Conservation (phyloP, 2,888 invertebrate genomes). For the Polydrusus tereticollis region DNA sequence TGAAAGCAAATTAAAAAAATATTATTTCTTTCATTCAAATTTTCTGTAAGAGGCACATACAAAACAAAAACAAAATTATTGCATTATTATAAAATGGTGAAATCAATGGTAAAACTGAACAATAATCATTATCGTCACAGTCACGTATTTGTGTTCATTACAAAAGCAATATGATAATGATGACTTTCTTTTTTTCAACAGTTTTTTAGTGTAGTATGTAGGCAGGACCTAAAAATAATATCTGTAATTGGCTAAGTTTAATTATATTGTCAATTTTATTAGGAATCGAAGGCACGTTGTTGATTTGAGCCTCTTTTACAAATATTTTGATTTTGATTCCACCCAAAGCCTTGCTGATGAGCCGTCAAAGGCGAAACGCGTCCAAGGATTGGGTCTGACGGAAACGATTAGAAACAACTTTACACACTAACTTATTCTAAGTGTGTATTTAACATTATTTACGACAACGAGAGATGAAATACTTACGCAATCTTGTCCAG, state of each 20-base stretch:
- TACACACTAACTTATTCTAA: too few relatives aligned
- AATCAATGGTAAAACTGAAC: not conserved
- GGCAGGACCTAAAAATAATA: not conserved
- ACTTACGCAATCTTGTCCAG: slow-evolving; percentile 86
- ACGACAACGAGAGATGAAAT: slow-evolving; percentile 10
- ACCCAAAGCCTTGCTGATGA: too few relatives aligned
- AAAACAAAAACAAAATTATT: not conserved
- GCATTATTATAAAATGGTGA: not conserved
- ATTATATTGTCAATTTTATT: not conserved
- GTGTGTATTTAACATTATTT: not conserved
- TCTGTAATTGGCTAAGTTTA: too few relatives aligned
- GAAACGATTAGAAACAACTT: too few relatives aligned
- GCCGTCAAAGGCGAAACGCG: too few relatives aligned
- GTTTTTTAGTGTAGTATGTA: not conserved
- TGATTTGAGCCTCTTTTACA: too few relatives aligned
- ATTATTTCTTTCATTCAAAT: not conserved
- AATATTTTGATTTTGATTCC: too few relatives aligned
- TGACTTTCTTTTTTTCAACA: not conserved
- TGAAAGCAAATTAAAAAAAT: not conserved
- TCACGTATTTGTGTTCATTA: not conserved
- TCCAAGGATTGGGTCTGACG: too few relatives aligned
- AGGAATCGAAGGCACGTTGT: too few relatives aligned
- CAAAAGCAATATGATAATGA: not conserved
- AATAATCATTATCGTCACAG: not conserved
- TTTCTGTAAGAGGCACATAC: not conserved